These are phyloP conservation scores for Cirrhinus mrigala DNA, from an alignment of 2,797 vertebrate species.

Conservation along the genomic window DNA sequence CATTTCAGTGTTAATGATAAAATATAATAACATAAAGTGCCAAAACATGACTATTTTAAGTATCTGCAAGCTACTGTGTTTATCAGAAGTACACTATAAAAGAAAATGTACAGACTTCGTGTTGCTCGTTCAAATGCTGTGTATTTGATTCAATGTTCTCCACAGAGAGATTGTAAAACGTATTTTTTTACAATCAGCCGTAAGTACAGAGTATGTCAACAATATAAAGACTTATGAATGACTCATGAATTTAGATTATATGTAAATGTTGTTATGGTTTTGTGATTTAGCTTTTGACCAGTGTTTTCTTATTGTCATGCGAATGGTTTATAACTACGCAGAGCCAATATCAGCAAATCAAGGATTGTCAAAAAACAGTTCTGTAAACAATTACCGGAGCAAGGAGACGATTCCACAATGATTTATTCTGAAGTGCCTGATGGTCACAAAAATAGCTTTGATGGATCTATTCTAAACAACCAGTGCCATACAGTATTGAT, in stretches of 20 bases:
- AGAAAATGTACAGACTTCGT: constrained; percentile 62
- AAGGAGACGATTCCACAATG: neutral
- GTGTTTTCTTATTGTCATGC: constrained; percentile 69
- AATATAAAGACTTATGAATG: constrained; percentile 66
- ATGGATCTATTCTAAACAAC: constrained; percentile 29
- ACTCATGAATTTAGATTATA: constrained; percentile 73
- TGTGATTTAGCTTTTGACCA: constrained; percentile 56
- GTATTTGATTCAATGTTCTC: constrained; percentile 59
- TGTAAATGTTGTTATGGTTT: constrained; percentile 60
- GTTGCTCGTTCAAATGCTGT: constrained; percentile 69
- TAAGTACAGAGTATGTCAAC: constrained; percentile 85
- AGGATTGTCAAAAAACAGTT: constrained; percentile 10
- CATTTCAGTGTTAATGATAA: constrained; percentile 3
- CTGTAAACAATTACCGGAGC: neutral
- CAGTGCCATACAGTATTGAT: constrained; percentile 13
- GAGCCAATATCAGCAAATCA: constrained; percentile 22
- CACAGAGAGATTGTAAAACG: constrained; percentile 56
- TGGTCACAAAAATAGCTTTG: constrained; percentile 63
- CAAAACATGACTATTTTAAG: constrained; percentile 60
- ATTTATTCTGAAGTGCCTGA: constrained; percentile 78
- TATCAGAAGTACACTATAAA: constrained; percentile 65
- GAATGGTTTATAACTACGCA: constrained; percentile 54
- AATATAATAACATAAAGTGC: constrained; percentile 53
- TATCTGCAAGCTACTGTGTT: constrained; percentile 52
- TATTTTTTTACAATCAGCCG: constrained; percentile 79